Evolutionary conservation across 2,113 vertebrate species (phyloP).

Genomic region (Rhipidura dahli): DNA sequence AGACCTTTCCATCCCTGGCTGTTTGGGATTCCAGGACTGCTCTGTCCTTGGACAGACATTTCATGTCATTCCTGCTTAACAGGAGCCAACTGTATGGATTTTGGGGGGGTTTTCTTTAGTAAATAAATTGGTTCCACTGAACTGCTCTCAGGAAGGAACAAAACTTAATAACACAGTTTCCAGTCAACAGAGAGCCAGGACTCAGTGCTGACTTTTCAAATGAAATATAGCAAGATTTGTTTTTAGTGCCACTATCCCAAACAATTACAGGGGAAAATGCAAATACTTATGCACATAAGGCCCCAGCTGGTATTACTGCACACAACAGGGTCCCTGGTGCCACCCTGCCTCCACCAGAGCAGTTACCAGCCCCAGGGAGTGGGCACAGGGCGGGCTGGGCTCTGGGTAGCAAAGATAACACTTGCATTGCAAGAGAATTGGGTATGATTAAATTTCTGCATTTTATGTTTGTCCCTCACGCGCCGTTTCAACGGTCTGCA

Average conservation of each 20-base stretch:
- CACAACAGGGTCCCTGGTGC: not conserved
- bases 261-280: constrained; percentile 44
- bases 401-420: constrained; percentile 53
- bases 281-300: constrained; percentile 63
- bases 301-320: not conserved
- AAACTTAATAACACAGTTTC: not conserved
- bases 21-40: not conserved
- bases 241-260: constrained; percentile 29
- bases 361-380: not conserved
- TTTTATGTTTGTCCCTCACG: constrained; percentile 29
- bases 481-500: constrained; percentile 18
- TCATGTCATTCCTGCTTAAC: not conserved
- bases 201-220: not conserved
- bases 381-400: constrained; percentile 22
- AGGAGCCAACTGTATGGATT: not conserved
- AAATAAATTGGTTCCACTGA: not conserved
- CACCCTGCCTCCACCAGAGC: not conserved
- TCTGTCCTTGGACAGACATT: not conserved
- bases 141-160: not conserved
- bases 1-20: not conserved
- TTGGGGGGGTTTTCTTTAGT: not conserved
- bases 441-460: constrained; percentile 44
- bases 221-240: constrained; percentile 16
- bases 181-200: not conserved
- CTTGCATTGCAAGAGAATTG: constrained; percentile 33